Percentiles rank a stretch among this genome's conserved stretches.
phyloP scores from a whole-genome alignment of 2,113 vertebrate species.

The Morone saxatilis region DNA sequence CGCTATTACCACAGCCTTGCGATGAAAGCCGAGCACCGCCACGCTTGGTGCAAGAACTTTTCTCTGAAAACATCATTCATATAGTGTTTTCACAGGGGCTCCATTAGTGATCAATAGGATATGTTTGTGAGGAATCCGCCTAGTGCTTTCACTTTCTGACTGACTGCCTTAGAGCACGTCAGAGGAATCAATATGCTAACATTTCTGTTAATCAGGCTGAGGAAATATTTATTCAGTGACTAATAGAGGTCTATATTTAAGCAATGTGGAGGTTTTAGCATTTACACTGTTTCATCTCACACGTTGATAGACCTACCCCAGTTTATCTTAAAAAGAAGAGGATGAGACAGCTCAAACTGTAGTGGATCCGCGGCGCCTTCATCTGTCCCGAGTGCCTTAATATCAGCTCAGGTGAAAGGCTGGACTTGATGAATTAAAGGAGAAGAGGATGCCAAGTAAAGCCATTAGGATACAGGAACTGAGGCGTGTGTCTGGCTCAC shows the following conservation, averaged over 20 bases:
- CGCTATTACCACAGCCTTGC: constrained; percentile 37
- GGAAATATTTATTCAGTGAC: constrained; percentile 57
- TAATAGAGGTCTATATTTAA: constrained; percentile 50
- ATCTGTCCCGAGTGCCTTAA: constrained; percentile 43
- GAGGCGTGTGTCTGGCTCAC: constrained; percentile 66
- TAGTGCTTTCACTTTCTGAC: constrained; percentile 43
- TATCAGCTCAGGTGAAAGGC: constrained; percentile 67
- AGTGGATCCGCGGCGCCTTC: constrained; percentile 28
- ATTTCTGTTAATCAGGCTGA: constrained; percentile 49
- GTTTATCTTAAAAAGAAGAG: constrained; percentile 45
- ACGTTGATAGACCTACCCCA: constrained; percentile 27
- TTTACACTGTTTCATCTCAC: constrained; percentile 50
- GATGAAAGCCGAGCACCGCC: constrained; percentile 27
- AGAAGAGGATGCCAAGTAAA: constrained; percentile 68
- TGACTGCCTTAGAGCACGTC: constrained; percentile 29
- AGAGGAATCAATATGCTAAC: constrained; percentile 57
- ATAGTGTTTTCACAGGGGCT: constrained; percentile 32
- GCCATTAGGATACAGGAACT: constrained; percentile 72
- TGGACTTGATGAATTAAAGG: constrained; percentile 66
- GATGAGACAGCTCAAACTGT: constrained; percentile 42
- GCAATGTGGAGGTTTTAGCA: constrained; percentile 32
- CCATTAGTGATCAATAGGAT: constrained; percentile 60
- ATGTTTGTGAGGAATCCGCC: constrained; percentile 39
- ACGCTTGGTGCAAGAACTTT: constrained; percentile 22
- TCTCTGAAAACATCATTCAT: constrained; percentile 32